Percentiles rank a stretch among this genome's conserved stretches.
Conservation (phyloP, 2,888 invertebrate genomes). For the Odontocerum albicorne region DNA sequence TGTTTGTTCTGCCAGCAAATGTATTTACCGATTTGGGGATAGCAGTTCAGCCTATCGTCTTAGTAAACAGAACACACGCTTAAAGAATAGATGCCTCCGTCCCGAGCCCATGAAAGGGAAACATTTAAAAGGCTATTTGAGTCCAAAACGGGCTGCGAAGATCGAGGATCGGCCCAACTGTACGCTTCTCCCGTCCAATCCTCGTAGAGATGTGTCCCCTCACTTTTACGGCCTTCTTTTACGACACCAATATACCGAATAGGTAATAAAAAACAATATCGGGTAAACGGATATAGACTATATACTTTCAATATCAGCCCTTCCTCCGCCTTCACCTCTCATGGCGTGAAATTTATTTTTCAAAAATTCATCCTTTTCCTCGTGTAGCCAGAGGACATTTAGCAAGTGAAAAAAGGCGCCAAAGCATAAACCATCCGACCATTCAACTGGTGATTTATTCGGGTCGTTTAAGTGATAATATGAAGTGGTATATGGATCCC, state of each 20-base stretch:
- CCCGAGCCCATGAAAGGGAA: conserved; percentile 27
- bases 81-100: conserved; percentile 30
- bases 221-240: conserved; percentile 32
- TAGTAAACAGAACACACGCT: conserved; percentile 7
- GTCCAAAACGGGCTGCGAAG: conserved; percentile 20
- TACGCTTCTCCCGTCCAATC: conserved; percentile 6
- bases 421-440: conserved; percentile 14
- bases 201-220: conserved; percentile 31
- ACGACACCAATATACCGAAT: conserved; percentile 35
- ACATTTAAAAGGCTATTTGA: conserved; percentile 25
- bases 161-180: conserved; percentile 17
- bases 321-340: conserved; percentile 16
- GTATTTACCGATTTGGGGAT: conserved; percentile 15
- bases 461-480: conserved; percentile 29
- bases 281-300: conserved; percentile 28
- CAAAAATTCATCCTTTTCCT: conserved; percentile 19
- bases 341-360: conserved; percentile 5
- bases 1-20: not conserved
- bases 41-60: conserved; percentile 12
- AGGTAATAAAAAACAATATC: conserved; percentile 37
- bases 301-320: conserved; percentile 33
- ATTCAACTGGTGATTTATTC: conserved; percentile 29
- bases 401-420: conserved; percentile 8
- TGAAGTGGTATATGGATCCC: conserved; percentile 17
- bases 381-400: conserved; percentile 2